Percentiles rank a stretch among this genome's conserved stretches.
These are phyloP conservation scores for Chloroceryle inda DNA, from an alignment of 2,797 vertebrate genomes.

Conservation along the genomic window DNA sequence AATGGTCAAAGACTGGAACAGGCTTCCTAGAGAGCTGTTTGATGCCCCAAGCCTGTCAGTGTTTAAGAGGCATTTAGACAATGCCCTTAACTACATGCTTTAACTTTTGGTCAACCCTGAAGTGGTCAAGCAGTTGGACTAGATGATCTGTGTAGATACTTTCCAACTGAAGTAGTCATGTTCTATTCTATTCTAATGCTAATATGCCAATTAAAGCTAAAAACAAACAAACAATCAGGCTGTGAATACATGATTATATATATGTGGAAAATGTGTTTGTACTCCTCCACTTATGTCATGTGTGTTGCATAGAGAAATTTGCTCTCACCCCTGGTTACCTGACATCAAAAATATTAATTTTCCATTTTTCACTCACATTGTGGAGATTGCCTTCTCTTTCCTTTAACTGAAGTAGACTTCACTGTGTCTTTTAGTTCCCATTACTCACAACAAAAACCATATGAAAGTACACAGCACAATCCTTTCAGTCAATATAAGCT, in stretches of 20 bases:
- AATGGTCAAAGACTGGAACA: not conserved
- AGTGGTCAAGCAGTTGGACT: not conserved
- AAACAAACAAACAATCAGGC: not conserved
- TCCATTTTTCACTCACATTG: not conserved
- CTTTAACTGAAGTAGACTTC: not conserved
- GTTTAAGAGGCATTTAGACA: not conserved
- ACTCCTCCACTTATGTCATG: not conserved
- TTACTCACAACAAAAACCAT: not conserved
- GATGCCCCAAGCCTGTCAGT: not conserved
- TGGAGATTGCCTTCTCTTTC: not conserved
- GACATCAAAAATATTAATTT: not conserved
- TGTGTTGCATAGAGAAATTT: not conserved
- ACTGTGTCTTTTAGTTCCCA: not conserved
- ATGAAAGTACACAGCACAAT: not conserved
- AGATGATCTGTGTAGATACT: not conserved
- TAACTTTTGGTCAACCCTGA: not conserved
- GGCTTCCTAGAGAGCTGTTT: not conserved
- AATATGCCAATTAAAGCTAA: not conserved
- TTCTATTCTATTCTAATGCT: not conserved
- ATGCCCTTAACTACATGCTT: not conserved
- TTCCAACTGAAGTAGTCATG: not conserved
- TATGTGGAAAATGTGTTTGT: not conserved
- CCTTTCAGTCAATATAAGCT: not conserved
- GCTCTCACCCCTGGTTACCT: not conserved
- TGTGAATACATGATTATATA: not conserved